Conservation (phyloP, 2,797 vertebrate species). For the Myotis daubentonii region DNA sequence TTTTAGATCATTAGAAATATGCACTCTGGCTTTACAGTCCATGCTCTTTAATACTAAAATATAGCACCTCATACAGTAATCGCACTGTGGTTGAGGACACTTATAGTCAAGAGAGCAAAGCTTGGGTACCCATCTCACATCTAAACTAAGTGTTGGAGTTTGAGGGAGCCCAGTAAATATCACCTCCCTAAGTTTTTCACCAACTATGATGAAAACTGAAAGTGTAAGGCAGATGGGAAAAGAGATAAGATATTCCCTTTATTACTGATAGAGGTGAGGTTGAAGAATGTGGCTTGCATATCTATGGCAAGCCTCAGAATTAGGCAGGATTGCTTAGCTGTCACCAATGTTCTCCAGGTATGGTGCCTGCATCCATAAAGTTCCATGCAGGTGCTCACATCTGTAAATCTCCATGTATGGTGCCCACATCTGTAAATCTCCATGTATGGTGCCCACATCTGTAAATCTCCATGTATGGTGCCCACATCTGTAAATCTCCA, state of each 20-base stretch:
- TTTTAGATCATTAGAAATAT: not conserved
- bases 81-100: not conserved
- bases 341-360: not conserved
- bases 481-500: not conserved
- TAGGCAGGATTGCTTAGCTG: not conserved
- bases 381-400: not conserved
- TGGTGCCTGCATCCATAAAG: not conserved
- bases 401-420: not conserved
- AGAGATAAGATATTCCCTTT: not conserved
- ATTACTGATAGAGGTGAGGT: not conserved
- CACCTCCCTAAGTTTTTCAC: not conserved
- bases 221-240: not conserved
- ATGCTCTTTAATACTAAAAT: not conserved
- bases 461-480: not conserved
- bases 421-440: not conserved
- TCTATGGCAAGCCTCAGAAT: not conserved
- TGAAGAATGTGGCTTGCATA: not conserved
- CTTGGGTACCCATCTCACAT: not conserved
- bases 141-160: not conserved
- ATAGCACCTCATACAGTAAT: not conserved
- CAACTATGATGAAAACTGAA: not conserved
- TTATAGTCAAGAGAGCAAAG: not conserved
- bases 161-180: not conserved
- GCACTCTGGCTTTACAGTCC: not conserved
- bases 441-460: not conserved